Evolutionary conservation across 1,140 invertebrate genomes (phyloP).

Genomic region (Panagrolaimus sp.): DNA sequence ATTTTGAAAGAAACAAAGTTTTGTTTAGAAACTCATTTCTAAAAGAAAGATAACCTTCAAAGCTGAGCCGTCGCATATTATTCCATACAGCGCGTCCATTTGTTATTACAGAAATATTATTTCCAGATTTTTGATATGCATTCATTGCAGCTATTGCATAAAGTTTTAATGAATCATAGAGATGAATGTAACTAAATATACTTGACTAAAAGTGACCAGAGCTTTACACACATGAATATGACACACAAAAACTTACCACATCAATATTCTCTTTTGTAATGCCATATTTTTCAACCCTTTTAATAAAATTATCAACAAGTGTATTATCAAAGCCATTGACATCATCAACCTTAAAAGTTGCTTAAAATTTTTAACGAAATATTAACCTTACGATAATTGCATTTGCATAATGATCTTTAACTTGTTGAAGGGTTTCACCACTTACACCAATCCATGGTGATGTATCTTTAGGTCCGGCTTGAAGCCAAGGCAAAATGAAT

Average conservation of each 20-base stretch:
- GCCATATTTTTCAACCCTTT: constrained; percentile 42
- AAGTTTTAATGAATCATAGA: constrained; percentile 49
- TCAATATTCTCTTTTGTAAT: constrained; percentile 46
- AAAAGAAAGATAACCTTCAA: constrained; percentile 43
- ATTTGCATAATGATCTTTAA: constrained; percentile 56
- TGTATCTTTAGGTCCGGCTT: constrained; percentile 52
- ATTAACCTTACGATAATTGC: constrained; percentile 48
- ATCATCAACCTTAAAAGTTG: constrained; percentile 46
- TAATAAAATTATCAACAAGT: constrained; percentile 39
- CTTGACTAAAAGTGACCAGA: constrained; percentile 42
- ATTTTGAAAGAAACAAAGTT: constrained; percentile 18
- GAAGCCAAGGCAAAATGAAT: constrained; percentile 54
- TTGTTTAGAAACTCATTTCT: background rate
- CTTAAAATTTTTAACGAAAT: background rate
- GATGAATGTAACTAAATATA: constrained; percentile 54
- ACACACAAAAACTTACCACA: constrained; percentile 22
- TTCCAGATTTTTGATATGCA: constrained; percentile 34
- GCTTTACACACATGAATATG: background rate
- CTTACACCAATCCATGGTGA: constrained; percentile 55
- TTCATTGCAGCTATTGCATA: constrained; percentile 51
- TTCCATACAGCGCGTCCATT: constrained; percentile 52
- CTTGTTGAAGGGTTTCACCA: constrained; percentile 55
- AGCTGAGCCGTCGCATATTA: constrained; percentile 48
- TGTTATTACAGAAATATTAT: constrained; percentile 42
- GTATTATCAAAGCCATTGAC: constrained; percentile 56